Conservation (phyloP, 2,888 invertebrate genomes). For the Cryptus armator region DNA sequence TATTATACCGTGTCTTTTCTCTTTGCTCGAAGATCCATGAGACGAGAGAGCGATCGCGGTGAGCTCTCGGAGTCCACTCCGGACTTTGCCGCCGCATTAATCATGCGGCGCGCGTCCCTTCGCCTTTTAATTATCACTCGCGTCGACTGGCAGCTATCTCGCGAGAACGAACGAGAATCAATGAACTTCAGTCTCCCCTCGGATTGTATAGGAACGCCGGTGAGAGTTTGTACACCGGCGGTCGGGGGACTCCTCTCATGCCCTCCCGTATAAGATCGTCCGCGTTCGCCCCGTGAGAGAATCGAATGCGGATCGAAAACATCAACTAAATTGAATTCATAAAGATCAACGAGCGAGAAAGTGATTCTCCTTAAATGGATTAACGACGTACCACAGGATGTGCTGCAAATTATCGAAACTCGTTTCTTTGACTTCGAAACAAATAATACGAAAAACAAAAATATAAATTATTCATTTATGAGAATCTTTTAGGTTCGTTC, state of each 20-base stretch:
- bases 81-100: constrained; percentile 64
- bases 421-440: constrained; percentile 38
- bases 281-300: constrained; percentile 44
- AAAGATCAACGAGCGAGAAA: constrained; percentile 49
- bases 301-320: constrained; percentile 54
- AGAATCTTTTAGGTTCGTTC: too few relatives aligned
- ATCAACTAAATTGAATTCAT: constrained; percentile 57
- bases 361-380: constrained; percentile 40
- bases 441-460: constrained; percentile 12
- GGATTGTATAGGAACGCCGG: constrained; percentile 23
- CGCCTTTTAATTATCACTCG: constrained; percentile 73
- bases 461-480: background rate
- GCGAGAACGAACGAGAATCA: constrained; percentile 48
- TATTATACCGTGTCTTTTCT: constrained; percentile 21
- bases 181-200: constrained; percentile 22
- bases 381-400: constrained; percentile 42
- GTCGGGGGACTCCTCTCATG: background rate
- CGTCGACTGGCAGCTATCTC: constrained; percentile 46
- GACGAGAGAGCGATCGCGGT: background rate
- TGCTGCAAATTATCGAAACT: constrained; percentile 8
- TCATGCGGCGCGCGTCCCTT: constrained; percentile 72
- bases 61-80: background rate
- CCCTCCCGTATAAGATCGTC: background rate
- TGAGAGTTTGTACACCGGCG: constrained; percentile 27
- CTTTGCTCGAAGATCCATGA: constrained; percentile 34